Percentiles rank a stretch among this genome's conserved stretches.
Evolutionary conservation across 2,113 vertebrate species (phyloP).

Genomic region (Sialia sialis): DNA sequence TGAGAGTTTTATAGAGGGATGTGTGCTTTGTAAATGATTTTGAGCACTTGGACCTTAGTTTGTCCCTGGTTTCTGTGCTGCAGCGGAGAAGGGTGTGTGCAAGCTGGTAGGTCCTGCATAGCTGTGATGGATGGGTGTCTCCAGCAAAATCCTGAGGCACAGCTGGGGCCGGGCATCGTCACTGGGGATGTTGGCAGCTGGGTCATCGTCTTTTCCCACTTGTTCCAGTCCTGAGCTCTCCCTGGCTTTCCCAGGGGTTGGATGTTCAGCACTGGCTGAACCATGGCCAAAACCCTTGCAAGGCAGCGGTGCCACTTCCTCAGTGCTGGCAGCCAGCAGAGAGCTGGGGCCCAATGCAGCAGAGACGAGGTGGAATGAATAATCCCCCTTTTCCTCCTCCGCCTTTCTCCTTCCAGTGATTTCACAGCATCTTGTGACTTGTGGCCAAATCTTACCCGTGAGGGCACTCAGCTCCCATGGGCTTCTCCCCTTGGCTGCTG

Average conservation of each 20-base stretch:
- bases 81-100: not conserved
- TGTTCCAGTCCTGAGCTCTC: accelerated
- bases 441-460: not conserved
- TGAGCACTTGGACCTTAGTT: not conserved
- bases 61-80: not conserved
- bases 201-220: not conserved
- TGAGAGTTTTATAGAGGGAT: not conserved
- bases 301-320: not conserved
- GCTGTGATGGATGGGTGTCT: not conserved
- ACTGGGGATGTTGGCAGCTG: not conserved
- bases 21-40: not conserved
- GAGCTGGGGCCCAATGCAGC: not conserved
- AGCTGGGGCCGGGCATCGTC: accelerated
- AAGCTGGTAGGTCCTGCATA: not conserved
- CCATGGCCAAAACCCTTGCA: not conserved
- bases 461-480: not conserved
- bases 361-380: not conserved
- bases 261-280: accelerated
- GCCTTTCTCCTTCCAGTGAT: not conserved
- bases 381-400: not conserved
- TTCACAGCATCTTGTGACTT: not conserved
- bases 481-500: not conserved
- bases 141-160: not conserved
- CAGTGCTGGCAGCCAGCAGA: accelerated
- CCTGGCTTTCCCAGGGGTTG: not conserved